Evolutionary conservation across 2,888 invertebrate genomes (phyloP).

Genomic region (Polietes domitor): DNA sequence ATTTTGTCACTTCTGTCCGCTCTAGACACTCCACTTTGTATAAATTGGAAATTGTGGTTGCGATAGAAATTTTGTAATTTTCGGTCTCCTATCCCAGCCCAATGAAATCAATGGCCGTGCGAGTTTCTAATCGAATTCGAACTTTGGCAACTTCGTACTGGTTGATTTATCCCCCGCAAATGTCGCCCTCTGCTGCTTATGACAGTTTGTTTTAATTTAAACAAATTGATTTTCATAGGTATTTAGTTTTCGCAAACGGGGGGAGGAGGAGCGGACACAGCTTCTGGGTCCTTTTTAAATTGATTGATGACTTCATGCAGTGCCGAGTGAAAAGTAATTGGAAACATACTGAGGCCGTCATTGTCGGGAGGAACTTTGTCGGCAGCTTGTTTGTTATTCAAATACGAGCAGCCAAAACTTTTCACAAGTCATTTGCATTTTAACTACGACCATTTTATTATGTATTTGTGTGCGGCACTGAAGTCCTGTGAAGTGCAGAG

Average conservation of each 20-base stretch:
- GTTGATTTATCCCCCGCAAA: not conserved
- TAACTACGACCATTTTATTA: not conserved
- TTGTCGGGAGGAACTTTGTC: not conserved
- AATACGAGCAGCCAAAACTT: not conserved
- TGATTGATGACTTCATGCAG: slow-evolving; percentile 24
- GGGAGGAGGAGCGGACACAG: not conserved
- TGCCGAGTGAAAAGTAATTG: not conserved
- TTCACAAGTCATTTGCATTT: not conserved
- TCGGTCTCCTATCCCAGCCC: not conserved
- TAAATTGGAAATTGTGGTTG: slow-evolving; percentile 33
- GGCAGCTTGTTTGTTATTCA: not conserved
- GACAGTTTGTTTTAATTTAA: slow-evolving; percentile 35
- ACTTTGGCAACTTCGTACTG: not conserved
- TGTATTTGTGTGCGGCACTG: no score
- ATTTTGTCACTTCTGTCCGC: slow-evolving; percentile 19
- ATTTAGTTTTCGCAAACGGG: not conserved
- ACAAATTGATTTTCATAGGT: slow-evolving; percentile 20
- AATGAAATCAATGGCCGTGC: not conserved
- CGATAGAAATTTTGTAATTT: not conserved
- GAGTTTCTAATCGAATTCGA: slow-evolving; percentile 9
- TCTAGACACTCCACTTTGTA: not conserved
- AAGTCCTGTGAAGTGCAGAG: no score
- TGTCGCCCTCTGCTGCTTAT: not conserved
- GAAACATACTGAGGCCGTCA: not conserved
- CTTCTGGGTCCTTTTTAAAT: not conserved